Evolutionary conservation across 2,888 invertebrate genomes (phyloP), one percentile per base, ranked within the genome.

Genomic region (Synanthedon myopaeformis): DNA sequence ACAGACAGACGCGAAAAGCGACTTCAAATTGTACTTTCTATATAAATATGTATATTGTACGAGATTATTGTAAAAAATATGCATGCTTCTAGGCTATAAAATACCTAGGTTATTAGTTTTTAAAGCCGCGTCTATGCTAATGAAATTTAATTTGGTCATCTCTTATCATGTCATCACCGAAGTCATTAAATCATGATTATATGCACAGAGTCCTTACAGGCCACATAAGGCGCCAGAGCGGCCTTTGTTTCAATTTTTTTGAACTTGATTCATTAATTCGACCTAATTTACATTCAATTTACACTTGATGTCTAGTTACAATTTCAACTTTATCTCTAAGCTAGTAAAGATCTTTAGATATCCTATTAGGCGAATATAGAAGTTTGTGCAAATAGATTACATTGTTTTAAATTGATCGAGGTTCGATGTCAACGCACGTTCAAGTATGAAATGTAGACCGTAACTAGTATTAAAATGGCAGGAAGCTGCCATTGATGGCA

Each of bases 111-210:
- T 49, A 49, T 14, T 45, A 6, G 45, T 45, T 45, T n/a, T 45
- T 45, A 49, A 19, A 6, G 49, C 23, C 17, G 49, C 12, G 17
- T 23, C 23, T 49, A 2, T 49, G 11, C 35, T 35, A 49, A 49
- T 14, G 8, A 23, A 23, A 49, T 49, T 14, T n/a, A 13, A 41
- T 35, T 65, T 62, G 58, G 62, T 53, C 59, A 57, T 51, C 60
- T 64, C 61, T 69, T 70, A 68, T 67, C 69, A 53, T 63, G 57
- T 55, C 61, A 69, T 68, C 70, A 55, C 57, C 54, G 56, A 61
- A 58, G 58, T 57, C 52, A 54, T 56, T 57, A 60, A 56, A 58
- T 59, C 12, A 45, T 45, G 14, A 45, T 45, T 14, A n/a, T 49
- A 19, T 49, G 12, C 35, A 41, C 28, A 17, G 51, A n/a, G 51